A percentile compares a stretch with the other conserved stretches of the same genome.
Conservation (phyloP, 2,797 vertebrate genomes). For the Enteromius radiatus region DNA sequence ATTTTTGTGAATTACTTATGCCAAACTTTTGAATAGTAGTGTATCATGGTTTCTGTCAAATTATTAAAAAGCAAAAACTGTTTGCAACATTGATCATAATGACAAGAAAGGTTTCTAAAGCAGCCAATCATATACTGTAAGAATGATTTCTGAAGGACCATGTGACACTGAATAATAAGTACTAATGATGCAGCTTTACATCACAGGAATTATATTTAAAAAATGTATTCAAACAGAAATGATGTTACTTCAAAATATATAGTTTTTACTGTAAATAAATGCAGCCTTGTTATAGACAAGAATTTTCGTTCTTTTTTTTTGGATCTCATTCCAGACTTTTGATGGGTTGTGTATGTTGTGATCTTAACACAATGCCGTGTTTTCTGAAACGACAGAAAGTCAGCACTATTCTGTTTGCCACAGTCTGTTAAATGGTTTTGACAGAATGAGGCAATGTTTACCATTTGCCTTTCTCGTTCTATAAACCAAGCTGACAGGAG, state of each 20-base stretch:
- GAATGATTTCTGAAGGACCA: not conserved
- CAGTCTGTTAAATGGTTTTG: slow-evolving; percentile 40
- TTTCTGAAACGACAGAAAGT: slow-evolving; percentile 18
- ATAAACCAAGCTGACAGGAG: slow-evolving; percentile 42
- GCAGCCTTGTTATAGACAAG: not conserved
- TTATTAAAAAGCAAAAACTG: not conserved
- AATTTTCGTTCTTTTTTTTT: too few relatives aligned
- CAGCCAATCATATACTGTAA: not conserved
- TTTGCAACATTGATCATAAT: not conserved
- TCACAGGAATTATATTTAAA: too few relatives aligned
- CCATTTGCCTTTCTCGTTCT: slow-evolving; percentile 18
- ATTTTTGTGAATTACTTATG: not conserved
- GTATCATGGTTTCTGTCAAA: not conserved
- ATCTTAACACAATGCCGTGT: not conserved
- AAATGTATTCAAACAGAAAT: not conserved
- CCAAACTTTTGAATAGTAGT: not conserved
- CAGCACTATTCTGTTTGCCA: not conserved
- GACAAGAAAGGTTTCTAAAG: not conserved
- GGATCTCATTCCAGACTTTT: not conserved
- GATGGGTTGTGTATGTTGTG: not conserved
- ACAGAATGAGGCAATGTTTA: slow-evolving; percentile 54
- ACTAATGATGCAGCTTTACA: not conserved
- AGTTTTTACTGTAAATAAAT: not conserved
- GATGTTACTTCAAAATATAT: not conserved
- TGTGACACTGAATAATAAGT: not conserved